Conservation (phyloP, 2,888 invertebrate genomes). For the Strigamia transsilvanica region DNA sequence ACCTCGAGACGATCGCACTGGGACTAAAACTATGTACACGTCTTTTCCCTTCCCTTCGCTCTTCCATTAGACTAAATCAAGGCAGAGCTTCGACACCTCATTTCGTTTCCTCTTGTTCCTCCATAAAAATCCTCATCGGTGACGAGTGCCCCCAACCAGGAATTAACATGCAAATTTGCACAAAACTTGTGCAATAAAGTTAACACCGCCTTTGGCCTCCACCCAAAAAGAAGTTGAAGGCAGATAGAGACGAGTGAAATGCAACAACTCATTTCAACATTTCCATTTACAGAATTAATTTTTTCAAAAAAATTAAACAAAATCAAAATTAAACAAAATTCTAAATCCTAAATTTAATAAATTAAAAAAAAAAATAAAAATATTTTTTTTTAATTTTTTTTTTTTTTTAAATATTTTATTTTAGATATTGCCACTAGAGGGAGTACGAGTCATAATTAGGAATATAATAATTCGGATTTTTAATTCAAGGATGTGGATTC, state of each 20-base stretch:
- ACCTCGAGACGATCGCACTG: conserved; percentile 3
- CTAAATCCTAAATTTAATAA: not conserved
- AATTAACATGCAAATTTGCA: conserved; percentile 51
- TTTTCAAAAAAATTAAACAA: not conserved
- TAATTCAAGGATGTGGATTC: conserved; percentile 8
- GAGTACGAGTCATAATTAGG: not conserved
- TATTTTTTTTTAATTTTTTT: not conserved
- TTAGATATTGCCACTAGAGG: not conserved
- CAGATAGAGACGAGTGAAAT: not conserved
- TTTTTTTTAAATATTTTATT: not conserved
- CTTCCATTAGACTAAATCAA: conserved; percentile 3
- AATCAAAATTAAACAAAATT: not conserved
- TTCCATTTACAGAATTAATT: not conserved
- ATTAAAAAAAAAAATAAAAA: not conserved
- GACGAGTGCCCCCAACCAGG: conserved; percentile 14
- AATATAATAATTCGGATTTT: conserved; percentile 8
- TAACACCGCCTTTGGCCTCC: conserved; percentile 50
- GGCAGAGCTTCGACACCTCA: conserved; percentile 8
- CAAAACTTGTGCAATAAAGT: conserved; percentile 50
- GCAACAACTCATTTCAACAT: conserved; percentile 2
- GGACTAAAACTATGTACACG: conserved; percentile 1
- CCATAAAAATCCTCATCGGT: conserved; percentile 8
- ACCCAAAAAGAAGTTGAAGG: conserved; percentile 28
- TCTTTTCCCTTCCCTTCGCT: not conserved
- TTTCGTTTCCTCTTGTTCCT: conserved; percentile 2